Conservation (phyloP, 2,113 vertebrate genomes). For the Sorex fumeus region DNA sequence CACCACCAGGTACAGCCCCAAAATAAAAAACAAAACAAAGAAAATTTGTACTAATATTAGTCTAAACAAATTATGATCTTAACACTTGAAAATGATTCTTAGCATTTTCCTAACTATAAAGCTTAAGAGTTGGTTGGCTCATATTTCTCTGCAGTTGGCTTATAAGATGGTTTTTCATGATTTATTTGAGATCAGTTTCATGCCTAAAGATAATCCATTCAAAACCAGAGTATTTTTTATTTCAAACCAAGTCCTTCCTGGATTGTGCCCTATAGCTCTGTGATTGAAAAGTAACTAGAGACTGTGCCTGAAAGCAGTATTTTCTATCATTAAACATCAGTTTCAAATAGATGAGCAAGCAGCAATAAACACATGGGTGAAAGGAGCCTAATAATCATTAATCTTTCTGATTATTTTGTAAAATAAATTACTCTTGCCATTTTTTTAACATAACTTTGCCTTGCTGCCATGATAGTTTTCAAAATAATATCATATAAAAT, state of each 20-base stretch:
- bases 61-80: conserved; percentile 65
- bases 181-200: conserved; percentile 46
- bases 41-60: conserved; percentile 40
- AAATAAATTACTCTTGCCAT: conserved; percentile 50
- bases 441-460: conserved; percentile 34
- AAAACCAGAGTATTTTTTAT: conserved; percentile 15
- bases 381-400: conserved; percentile 20
- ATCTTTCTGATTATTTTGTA: conserved; percentile 40
- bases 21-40: too few relatives aligned
- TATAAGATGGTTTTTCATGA: not conserved
- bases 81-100: conserved; percentile 56
- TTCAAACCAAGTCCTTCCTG: conserved; percentile 3
- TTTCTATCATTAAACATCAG: conserved; percentile 14
- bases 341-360: conserved; percentile 53
- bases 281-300: conserved; percentile 60
- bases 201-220: conserved; percentile 4
- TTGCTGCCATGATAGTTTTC: not conserved
- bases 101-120: conserved; percentile 47
- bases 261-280: not conserved
- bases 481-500: conserved; percentile 30
- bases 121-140: conserved; percentile 33
- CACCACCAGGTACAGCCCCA: too few relatives aligned
- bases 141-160: not conserved
- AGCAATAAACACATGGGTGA: conserved; percentile 54
- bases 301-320: conserved; percentile 36